Percentiles rank a stretch among this genome's conserved stretches.
phyloP scores from a whole-genome alignment of 2,113 vertebrate genomes.

The Actinemys pallida region DNA sequence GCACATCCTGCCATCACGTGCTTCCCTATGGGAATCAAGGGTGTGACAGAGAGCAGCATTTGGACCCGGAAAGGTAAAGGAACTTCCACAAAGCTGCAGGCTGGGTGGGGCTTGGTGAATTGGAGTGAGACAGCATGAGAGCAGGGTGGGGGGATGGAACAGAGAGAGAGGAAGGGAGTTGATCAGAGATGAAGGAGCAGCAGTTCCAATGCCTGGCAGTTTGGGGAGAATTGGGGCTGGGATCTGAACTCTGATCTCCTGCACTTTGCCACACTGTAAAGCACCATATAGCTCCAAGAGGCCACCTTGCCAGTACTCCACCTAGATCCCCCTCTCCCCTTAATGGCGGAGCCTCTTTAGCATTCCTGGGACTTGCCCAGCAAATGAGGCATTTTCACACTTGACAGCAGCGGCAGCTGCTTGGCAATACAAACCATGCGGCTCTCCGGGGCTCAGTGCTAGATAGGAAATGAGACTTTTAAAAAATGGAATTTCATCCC shows the following conservation, averaged over 20 bases:
- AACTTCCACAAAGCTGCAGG: not conserved
- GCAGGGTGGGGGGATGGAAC: not conserved
- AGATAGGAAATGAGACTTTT: not conserved
- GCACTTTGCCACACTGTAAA: rapidly evolving
- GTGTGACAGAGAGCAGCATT: not conserved
- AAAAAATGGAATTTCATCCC: not conserved
- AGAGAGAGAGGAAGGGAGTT: conserved; percentile 3
- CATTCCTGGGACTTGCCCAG: not conserved
- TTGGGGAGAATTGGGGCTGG: not conserved
- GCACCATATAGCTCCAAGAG: not conserved
- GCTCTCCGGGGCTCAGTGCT: not conserved
- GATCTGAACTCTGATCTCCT: not conserved
- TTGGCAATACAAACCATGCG: not conserved
- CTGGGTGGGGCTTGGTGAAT: not conserved
- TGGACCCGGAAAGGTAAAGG: not conserved
- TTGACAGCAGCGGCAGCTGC: not conserved
- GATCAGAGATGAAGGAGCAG: not conserved
- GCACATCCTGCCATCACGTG: not conserved
- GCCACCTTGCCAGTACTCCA: not conserved
- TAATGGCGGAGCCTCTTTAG: not conserved
- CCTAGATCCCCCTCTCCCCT: not conserved
- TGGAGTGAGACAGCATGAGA: not conserved
- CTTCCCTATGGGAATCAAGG: not conserved
- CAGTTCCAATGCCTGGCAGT: rapidly evolving
- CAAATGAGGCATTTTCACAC: not conserved